Evolutionary conservation across 2,113 vertebrate species (phyloP).

Genomic region (Chelonoidis abingdonii): DNA sequence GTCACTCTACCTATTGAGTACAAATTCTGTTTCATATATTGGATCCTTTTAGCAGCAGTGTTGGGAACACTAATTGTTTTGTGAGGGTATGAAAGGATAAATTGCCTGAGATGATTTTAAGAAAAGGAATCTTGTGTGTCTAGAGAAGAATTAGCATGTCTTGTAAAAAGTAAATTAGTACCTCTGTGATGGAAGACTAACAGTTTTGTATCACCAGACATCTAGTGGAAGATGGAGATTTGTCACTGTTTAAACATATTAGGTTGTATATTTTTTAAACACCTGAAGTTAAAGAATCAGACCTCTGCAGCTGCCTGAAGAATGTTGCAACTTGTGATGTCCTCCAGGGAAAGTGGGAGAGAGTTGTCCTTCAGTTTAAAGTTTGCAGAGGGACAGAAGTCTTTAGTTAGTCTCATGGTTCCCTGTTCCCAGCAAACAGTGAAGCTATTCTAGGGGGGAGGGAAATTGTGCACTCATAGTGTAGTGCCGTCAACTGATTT

Average conservation of each 20-base stretch:
- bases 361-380: not conserved
- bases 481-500: not conserved
- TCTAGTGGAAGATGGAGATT: not conserved
- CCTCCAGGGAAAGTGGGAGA: not conserved
- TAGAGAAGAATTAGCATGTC: not conserved
- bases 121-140: no score
- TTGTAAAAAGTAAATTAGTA: not conserved
- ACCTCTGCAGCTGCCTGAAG: not conserved
- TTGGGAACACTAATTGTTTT: not conserved
- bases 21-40: not conserved
- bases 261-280: not conserved
- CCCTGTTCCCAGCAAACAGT: not conserved
- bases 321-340: not conserved
- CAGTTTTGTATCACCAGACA: not conserved
- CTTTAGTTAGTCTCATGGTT: not conserved
- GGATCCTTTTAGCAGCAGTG: fast-evolving
- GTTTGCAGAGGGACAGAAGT: not conserved
- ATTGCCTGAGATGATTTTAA: not conserved
- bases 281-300: not conserved
- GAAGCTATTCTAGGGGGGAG: not conserved
- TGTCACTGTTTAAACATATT: not conserved
- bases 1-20: not conserved
- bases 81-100: not conserved
- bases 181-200: not conserved
- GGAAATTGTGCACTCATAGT: not conserved